Conservation (phyloP, 2,888 invertebrate species). For the Capitulum mitella region DNA sequence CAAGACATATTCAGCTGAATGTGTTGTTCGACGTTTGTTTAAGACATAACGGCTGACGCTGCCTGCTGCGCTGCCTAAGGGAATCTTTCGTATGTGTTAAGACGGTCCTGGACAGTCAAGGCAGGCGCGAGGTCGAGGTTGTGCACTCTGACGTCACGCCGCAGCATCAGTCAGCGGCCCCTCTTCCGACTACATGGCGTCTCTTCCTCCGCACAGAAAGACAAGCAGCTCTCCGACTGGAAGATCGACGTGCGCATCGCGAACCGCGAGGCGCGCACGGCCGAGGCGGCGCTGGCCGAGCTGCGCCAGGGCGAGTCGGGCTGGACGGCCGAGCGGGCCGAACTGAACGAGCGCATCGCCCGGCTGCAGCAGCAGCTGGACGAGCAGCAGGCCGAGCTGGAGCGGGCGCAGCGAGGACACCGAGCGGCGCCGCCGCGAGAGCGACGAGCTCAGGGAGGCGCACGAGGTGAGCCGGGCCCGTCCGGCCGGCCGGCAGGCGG, state of each 20-base stretch:
- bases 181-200: no score
- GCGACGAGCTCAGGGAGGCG: conserved; percentile 30
- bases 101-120: no score
- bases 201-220: conserved; percentile 42
- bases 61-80: no score
- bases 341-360: conserved; percentile 17
- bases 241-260: conserved; percentile 57
- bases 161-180: no score
- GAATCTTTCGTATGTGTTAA: no score
- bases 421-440: background rate
- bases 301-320: conserved; percentile 40
- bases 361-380: conserved; percentile 12
- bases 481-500: conserved; percentile 34
- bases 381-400: background rate
- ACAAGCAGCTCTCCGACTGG: conserved; percentile 57
- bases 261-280: conserved; percentile 54
- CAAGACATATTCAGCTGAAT: no score
- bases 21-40: no score
- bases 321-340: conserved; percentile 34
- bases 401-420: background rate
- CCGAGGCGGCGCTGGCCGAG: conserved; percentile 49
- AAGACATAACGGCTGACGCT: no score
- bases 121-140: no score
- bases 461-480: conserved; percentile 38
- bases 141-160: no score